Conservation (phyloP, 2,113 vertebrate genomes). For the Ictidomys tridecemlineatus region DNA sequence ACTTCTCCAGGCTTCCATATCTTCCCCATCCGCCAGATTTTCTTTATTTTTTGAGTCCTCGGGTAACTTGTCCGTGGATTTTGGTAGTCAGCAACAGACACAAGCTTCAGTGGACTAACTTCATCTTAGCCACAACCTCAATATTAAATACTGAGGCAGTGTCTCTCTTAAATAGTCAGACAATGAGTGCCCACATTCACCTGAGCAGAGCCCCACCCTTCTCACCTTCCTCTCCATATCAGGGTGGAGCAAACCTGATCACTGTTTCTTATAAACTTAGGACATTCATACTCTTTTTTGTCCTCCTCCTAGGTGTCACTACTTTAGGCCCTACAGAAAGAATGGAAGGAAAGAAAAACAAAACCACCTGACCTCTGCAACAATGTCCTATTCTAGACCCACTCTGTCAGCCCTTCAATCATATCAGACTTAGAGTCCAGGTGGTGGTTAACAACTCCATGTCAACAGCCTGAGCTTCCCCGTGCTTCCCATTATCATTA, state of each 20-base stretch:
- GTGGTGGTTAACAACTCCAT: neutral
- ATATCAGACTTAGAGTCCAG: neutral
- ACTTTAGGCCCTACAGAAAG: neutral
- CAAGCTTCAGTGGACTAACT: fast-evolving
- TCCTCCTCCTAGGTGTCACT: neutral
- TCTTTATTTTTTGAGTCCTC: neutral
- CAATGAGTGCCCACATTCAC: neutral
- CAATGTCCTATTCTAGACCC: neutral
- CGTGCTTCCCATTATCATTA: neutral
- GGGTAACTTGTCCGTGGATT: neutral
- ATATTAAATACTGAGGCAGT: neutral
- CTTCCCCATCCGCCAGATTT: neutral
- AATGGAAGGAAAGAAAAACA: neutral
- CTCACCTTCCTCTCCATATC: neutral
- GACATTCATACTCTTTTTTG: neutral
- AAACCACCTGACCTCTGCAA: neutral
- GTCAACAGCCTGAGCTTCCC: neutral
- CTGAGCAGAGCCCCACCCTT: neutral
- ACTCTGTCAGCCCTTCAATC: neutral
- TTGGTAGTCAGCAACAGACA: no score
- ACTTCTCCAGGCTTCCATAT: neutral
- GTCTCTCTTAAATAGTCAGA: neutral
- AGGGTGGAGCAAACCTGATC: neutral
- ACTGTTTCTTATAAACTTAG: neutral
- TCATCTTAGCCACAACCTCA: fast-evolving